Percentiles rank a stretch among this genome's conserved stretches.
These are phyloP conservation scores for Sinodicranocentrus sp. DNA, from an alignment of 2,888 invertebrate species.

Conservation along the genomic window DNA sequence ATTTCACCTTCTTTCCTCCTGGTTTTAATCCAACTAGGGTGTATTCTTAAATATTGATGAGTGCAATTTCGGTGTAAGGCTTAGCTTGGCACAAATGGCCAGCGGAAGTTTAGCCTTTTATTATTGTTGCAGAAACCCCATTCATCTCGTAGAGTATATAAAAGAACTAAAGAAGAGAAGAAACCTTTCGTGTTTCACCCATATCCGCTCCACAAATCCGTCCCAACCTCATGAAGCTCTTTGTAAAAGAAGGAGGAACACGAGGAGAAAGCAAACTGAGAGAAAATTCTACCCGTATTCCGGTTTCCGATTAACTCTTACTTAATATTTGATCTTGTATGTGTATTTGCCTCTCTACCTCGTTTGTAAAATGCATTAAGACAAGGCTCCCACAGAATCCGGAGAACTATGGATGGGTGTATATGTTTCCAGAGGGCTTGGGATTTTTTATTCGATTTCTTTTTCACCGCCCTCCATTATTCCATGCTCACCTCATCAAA, in stretches of 20 bases:
- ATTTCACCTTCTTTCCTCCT: too few relatives aligned
- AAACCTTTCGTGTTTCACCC: neutral
- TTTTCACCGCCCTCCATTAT: too few relatives aligned
- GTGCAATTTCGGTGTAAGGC: slow-evolving; percentile 7
- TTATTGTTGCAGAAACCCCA: neutral
- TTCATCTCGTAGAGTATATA: neutral
- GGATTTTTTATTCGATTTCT: too few relatives aligned
- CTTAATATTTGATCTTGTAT: slow-evolving; percentile 5
- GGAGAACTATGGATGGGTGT: too few relatives aligned
- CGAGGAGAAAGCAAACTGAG: neutral
- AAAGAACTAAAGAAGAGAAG: neutral
- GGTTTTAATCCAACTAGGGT: too few relatives aligned
- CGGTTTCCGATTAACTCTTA: slow-evolving; percentile 33
- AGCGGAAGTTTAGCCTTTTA: slow-evolving; percentile 22
- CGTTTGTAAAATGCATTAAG: too few relatives aligned
- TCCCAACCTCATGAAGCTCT: neutral
- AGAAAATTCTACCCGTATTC: neutral
- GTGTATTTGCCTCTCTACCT: too few relatives aligned
- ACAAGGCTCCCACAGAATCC: too few relatives aligned
- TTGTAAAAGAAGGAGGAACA: neutral
- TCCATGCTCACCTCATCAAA: too few relatives aligned
- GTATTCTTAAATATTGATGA: slow-evolving; percentile 3
- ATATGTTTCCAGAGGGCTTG: too few relatives aligned
- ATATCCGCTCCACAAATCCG: too few relatives aligned
- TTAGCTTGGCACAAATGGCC: slow-evolving; percentile 4